These are phyloP conservation scores for Lasioglossum lativentre DNA, from an alignment of 2,888 invertebrate species.

Conservation along the genomic window DNA sequence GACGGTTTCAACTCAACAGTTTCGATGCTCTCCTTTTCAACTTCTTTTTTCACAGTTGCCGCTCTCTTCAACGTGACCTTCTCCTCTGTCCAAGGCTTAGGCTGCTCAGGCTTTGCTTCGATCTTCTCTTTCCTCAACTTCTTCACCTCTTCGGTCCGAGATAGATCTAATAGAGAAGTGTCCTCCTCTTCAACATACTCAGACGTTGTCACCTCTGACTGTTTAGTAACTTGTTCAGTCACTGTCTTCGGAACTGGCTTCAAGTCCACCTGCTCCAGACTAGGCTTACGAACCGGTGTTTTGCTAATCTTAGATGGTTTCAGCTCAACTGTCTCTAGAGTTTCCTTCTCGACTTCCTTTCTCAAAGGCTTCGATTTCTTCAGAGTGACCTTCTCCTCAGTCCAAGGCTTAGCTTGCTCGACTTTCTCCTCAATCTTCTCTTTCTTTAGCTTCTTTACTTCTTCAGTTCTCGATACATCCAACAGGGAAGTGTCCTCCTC, in stretches of 20 bases:
- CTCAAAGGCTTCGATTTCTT: conserved; percentile 85
- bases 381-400: conserved; percentile 80
- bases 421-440: conserved; percentile 48
- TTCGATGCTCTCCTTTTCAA: conserved; percentile 83
- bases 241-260: conserved; percentile 82
- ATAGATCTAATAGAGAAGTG: conserved; percentile 50
- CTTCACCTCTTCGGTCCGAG: conserved; percentile 46
- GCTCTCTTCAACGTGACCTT: conserved; percentile 85
- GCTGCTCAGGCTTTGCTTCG: conserved; percentile 46
- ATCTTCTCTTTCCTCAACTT: conserved; percentile 54
- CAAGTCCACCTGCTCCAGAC: conserved; percentile 86
- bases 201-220: conserved; percentile 22
- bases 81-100: conserved; percentile 77
- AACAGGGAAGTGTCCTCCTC: conserved; percentile 64
- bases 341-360: conserved; percentile 83
- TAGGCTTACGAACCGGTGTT: conserved; percentile 63
- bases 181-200: conserved; percentile 77
- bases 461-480: conserved; percentile 33
- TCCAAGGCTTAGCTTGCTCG: conserved; percentile 79
- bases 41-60: conserved; percentile 83
- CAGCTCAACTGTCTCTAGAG: conserved; percentile 85
- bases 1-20: conserved; percentile 87
- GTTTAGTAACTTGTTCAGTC: conserved; percentile 37
- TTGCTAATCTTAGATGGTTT: conserved; percentile 86
- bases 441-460: conserved; percentile 53